Conservation (phyloP, 2,888 invertebrate genomes). For the Mystacides longicornis region DNA sequence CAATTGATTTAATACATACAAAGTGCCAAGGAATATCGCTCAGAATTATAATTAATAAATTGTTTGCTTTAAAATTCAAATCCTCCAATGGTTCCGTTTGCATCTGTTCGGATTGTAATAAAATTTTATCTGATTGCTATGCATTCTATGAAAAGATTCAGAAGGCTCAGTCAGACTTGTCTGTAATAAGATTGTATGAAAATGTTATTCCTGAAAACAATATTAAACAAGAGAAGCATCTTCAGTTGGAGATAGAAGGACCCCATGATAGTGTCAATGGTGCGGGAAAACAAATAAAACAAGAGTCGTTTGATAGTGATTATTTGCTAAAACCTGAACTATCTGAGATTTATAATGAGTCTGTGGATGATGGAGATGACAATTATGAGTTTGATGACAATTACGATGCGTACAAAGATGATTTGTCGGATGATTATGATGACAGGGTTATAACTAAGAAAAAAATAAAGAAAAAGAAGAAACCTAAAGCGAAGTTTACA, state of each 20-base stretch:
- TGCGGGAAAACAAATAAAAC: neutral
- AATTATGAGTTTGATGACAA: neutral
- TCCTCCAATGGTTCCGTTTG: neutral
- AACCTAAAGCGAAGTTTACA: neutral
- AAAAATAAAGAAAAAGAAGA: slow-evolving; percentile 1
- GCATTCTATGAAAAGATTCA: slow-evolving; percentile 4
- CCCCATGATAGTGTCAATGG: neutral
- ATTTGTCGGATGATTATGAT: neutral
- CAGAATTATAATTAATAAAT: slow-evolving; percentile 6
- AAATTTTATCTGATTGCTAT: slow-evolving; percentile 4
- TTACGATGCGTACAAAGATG: neutral
- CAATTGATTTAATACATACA: neutral
- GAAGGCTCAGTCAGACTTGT: neutral
- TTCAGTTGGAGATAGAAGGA: neutral
- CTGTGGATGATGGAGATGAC: neutral
- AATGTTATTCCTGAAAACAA: neutral
- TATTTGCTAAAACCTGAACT: neutral
- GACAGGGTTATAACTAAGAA: neutral
- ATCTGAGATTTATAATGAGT: neutral
- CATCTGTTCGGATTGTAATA: slow-evolving; percentile 1
- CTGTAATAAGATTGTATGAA: neutral
- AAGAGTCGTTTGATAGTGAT: neutral
- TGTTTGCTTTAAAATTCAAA: slow-evolving; percentile 3
- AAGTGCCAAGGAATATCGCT: slow-evolving; percentile 4
- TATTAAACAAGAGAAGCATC: neutral